Evolutionary conservation across 1,140 invertebrate species (phyloP).

Genomic region (Nasonia giraulti): DNA sequence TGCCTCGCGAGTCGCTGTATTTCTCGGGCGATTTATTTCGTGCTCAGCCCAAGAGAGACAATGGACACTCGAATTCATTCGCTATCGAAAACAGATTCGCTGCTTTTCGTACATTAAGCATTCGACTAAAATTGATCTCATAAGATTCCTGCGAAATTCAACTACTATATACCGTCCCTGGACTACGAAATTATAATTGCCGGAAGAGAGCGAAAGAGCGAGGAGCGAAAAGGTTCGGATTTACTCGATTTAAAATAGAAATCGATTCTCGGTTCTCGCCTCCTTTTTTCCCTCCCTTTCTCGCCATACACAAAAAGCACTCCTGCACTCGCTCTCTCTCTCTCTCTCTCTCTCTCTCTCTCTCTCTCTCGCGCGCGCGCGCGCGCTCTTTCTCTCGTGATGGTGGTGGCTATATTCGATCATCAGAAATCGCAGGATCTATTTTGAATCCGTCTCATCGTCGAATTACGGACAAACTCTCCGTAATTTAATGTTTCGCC

Average conservation of each 20-base stretch:
- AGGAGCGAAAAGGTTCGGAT: not conserved
- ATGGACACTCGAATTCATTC: no score
- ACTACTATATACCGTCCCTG: not conserved
- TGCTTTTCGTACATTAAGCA: not conserved
- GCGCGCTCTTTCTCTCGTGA: not conserved
- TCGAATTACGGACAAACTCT: constrained; percentile 47
- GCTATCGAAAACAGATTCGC: no score
- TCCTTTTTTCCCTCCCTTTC: not conserved
- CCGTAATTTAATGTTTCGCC: constrained; percentile 40
- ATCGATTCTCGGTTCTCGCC: constrained; percentile 4
- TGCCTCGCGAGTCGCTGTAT: no score
- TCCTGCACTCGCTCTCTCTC: not conserved
- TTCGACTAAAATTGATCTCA: constrained; percentile 13
- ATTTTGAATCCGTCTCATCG: constrained; percentile 41
- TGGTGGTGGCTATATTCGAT: not conserved
- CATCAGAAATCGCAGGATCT: constrained; percentile 34
- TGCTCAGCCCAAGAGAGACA: no score
- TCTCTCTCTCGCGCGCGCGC: not conserved
- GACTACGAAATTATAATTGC: constrained; percentile 35
- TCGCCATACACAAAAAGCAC: constrained; percentile 10
- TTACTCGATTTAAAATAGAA: constrained; percentile 42
- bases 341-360: no score
- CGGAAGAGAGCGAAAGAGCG: not conserved
- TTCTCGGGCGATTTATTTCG: no score
- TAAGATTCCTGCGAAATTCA: constrained; percentile 38